Base-by-base conservation (phyloP, 2,113 vertebrate genomes). In the Pelobates fuscus region DNA sequence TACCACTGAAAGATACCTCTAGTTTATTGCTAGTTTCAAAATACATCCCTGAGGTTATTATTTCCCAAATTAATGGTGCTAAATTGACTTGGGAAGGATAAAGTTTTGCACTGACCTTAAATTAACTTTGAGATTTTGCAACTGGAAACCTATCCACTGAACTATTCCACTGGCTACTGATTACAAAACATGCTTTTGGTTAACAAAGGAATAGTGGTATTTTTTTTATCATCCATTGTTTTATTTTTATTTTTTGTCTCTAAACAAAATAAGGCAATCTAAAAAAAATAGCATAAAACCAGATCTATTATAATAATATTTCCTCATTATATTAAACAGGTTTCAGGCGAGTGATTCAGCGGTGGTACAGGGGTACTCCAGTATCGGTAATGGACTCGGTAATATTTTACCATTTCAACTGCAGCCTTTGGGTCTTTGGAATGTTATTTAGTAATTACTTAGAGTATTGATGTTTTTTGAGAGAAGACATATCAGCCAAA, bases 391-490 rank as follows among this genome's bases (percentile, higher is more conserved):
- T 70, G 68, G 2, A 73, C 44, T 67, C 4, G 79, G 64, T 70
- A 78, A 82, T 83, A 74, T 77, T 77, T 83, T 84, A 77, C 20
- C 78, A 82, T 81, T 70, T 62, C 67, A 79, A 59, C 21, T 3
- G n/a, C 59, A 55, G 70, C 62, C 78, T 73, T 64, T 84, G 37
- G 67, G 82, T 82, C 37, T 73, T 71, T 69, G 79, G 76, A 67
- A 71, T 61, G 29, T 70, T 81, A 18, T 10, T 15, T 69, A 23
- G 71, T 62, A 83, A 84, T 81, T 80, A 80, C 23, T 81, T 70
- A 17, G 21, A 71, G 59, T 80, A 75, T 62, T 80, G 20, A 67
- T 75, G 62, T 18, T 12, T 15, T 44, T 1, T 14, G 29, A 69
- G 25, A 23, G 70, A 44, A 71, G 61, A 41, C 29, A 76, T 55